phyloP scores from a whole-genome alignment of 2,888 invertebrate species.

The Stratiomys singularior region DNA sequence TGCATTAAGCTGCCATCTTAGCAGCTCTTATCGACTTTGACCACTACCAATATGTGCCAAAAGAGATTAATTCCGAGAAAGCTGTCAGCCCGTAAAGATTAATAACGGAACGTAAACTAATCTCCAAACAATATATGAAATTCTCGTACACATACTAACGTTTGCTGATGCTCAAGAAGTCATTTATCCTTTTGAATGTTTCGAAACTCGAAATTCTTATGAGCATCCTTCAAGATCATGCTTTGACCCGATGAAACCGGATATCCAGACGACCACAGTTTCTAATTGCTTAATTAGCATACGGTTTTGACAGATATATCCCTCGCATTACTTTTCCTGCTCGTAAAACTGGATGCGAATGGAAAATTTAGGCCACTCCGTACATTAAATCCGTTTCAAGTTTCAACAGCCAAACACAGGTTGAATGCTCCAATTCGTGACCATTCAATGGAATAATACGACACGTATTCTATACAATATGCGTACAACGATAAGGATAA shows the following conservation, averaged over 20 bases:
- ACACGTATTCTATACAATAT: not conserved
- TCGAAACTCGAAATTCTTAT: not conserved
- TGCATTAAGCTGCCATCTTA: too few species aligned
- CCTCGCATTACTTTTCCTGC: not conserved
- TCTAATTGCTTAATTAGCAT: conserved; percentile 67
- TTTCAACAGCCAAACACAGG: not conserved
- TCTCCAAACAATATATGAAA: not conserved
- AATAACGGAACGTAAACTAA: not conserved
- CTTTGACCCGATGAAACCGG: conserved; percentile 51
- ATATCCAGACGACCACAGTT: conserved; percentile 60
- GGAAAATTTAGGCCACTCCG: not conserved
- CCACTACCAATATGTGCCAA: conserved; percentile 12
- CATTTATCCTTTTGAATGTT: conserved; percentile 36
- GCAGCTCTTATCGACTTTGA: too few species aligned
- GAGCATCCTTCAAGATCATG: conserved; percentile 23
- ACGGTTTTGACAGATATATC: conserved; percentile 59
- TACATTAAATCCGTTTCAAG: conserved; percentile 7
- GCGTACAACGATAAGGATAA: not conserved
- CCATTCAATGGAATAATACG: not conserved
- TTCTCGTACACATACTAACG: not conserved
- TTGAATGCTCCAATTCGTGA: not conserved
- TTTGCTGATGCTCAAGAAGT: conserved; percentile 16
- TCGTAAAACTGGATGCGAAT: not conserved
- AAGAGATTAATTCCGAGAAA: conserved; percentile 6
- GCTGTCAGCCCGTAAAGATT: conserved; percentile 33